A percentile compares a stretch with the other conserved stretches of the same genome.
Evolutionary conservation across 1,140 invertebrate species (phyloP).

Genomic region (Euwallacea fornicatus): DNA sequence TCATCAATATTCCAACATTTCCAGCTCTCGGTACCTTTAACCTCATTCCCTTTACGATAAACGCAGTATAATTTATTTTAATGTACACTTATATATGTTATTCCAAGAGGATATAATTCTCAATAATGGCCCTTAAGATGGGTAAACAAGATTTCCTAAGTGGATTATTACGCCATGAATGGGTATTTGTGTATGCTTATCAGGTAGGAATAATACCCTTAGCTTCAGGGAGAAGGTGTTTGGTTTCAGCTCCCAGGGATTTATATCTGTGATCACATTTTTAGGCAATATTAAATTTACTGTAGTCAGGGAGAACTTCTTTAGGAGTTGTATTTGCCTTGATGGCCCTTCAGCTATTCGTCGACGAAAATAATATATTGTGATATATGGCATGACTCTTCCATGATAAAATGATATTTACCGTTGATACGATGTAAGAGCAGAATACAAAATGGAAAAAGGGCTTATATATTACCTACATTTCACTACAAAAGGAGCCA

Average conservation of each 20-base stretch:
- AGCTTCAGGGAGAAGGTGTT: slow-evolving; percentile 10
- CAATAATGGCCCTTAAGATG: slow-evolving; percentile 19
- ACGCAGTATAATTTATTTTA: slow-evolving; percentile 13
- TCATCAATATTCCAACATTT: neutral
- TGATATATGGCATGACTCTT: slow-evolving; percentile 31
- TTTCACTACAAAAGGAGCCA: too few species aligned
- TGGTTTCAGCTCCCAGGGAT: neutral
- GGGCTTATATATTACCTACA: slow-evolving; percentile 13
- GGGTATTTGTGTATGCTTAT: slow-evolving; percentile 24
- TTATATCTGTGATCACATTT: neutral
- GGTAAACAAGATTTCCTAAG: slow-evolving; percentile 25
- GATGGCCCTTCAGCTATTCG: neutral
- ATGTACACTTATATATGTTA: slow-evolving; percentile 23
- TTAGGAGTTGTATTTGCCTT: too few species aligned
- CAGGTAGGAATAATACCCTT: slow-evolving; percentile 4
- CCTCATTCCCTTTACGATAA: slow-evolving; percentile 4
- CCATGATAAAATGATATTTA: slow-evolving; percentile 32
- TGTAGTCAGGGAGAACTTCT: neutral
- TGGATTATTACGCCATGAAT: slow-evolving; percentile 21
- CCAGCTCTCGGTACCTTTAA: neutral
- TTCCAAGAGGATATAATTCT: slow-evolving; percentile 22
- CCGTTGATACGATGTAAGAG: slow-evolving; percentile 26
- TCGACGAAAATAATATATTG: slow-evolving; percentile 24
- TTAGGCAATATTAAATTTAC: neutral
- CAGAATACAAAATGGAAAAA: slow-evolving; percentile 23